Evolutionary conservation across 2,888 invertebrate genomes (phyloP), one percentile per base, ranked within the genome.

Genomic region (Watsonalla cultraria): DNA sequence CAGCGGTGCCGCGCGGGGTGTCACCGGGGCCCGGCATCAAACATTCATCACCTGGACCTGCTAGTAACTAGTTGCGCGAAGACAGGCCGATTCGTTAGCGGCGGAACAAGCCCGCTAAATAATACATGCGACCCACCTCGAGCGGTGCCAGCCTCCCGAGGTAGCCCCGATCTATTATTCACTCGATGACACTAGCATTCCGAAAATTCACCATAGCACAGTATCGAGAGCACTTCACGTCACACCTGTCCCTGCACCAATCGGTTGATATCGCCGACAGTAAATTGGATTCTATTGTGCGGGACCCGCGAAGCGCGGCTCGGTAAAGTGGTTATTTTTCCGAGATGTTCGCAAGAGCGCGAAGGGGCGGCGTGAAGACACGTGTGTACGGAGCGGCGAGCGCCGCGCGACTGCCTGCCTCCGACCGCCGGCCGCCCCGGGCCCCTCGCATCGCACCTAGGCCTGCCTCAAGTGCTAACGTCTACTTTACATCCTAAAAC

Each of bases 81-180:
- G 67, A 64, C 65, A 58, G 60, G 49, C 24, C 61, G 60, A 57
- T 58, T 53, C 45, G 58, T 33, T 33, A 15, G 55, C 46, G 46
- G 45, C 8, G 49, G 50, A 45, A 49, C 42, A 11, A 42, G 55
- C 55, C 64, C 59, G 46, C 56, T 71, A 62, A 74, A 77, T 70
- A 71, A 66, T 68, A 65, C 59, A 72, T 64, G 53, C 47, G 65
- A 76, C 77, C 68, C 63, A 84, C 86, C 84, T 83, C 72, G 70
- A 76, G 76, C 83, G 79, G 80, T 77, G 82, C 75, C 78, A 75
- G 81, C 78, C 74, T 72, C 73, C 74, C 64, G 71, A 70, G 72
- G 73, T 70, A 72, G 75, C 77, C 74, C 61, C 72, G 72, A 69
- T 75, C 61, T 72, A 74, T 74, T 64, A 80, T 74, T 77, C 82